Conservation (phyloP, 2,797 vertebrate genomes). For the Galaxias olidus region DNA sequence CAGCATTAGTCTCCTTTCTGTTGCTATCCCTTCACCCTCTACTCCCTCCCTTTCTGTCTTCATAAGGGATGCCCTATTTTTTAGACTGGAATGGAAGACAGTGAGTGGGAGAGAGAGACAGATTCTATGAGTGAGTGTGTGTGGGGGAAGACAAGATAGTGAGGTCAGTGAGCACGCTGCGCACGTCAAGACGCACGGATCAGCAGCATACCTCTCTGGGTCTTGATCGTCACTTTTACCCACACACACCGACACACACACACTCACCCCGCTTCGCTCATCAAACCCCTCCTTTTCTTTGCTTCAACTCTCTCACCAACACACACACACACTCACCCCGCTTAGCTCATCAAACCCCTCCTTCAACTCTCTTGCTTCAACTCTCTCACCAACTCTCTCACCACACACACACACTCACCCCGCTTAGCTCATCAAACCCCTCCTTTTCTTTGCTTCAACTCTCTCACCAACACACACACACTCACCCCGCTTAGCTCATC, state of each 20-base stretch:
- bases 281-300: conserved; percentile 40
- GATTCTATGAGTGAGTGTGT: conserved; percentile 38
- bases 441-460: not conserved
- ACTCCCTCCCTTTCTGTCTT: conserved; percentile 60
- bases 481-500: conserved; percentile 33
- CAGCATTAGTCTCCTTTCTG: too few relatives aligned
- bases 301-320: conserved; percentile 35
- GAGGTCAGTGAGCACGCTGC: conserved; percentile 41
- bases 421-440: too few relatives aligned
- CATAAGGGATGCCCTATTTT: conserved; percentile 75
- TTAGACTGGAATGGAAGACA: conserved; percentile 63
- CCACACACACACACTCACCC: not conserved
- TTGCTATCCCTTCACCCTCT: conserved; percentile 16
- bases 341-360: not conserved
- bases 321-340: not conserved
- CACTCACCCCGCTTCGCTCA: not conserved
- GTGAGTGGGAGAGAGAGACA: conserved; percentile 57
- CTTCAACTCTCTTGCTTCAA: conserved; percentile 8
- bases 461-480: too few relatives aligned
- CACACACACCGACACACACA: not conserved
- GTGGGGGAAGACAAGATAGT: conserved; percentile 25
- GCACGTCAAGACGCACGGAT: not conserved
- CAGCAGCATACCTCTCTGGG: not conserved
- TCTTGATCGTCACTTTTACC: not conserved
- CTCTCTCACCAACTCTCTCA: conserved; percentile 23